These are phyloP conservation scores for Halichondria panicea DNA, from an alignment of 37 sponge, comb jelly and placozoan genomes.

Conservation along the genomic window DNA sequence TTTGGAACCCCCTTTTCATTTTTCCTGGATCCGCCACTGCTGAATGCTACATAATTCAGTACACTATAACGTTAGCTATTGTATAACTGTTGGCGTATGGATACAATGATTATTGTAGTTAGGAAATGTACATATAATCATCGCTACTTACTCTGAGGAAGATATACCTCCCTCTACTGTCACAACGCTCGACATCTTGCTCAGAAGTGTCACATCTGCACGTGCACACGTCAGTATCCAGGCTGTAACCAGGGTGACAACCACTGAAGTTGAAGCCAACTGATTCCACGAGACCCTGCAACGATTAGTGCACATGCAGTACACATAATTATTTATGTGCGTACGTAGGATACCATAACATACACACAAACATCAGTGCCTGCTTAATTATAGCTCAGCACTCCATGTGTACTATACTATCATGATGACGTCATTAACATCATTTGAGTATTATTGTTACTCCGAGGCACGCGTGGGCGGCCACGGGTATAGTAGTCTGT, in stretches of 20 bases:
- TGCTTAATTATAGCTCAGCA: background rate
- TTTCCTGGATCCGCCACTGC: too few relatives aligned
- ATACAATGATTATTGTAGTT: too few relatives aligned
- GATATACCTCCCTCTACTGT: slow-evolving; percentile 44
- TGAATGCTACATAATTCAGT: too few relatives aligned
- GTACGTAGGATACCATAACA: background rate
- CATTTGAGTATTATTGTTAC: too few relatives aligned
- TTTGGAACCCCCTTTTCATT: too few relatives aligned
- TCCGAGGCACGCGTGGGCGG: too few relatives aligned
- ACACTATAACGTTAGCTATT: too few relatives aligned
- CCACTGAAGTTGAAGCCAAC: slow-evolving; percentile 15
- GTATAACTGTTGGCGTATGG: too few relatives aligned
- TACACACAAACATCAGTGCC: background rate
- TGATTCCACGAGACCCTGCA: slow-evolving; percentile 15
- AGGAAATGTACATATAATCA: background rate
- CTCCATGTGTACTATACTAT: too few relatives aligned
- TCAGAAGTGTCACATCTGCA: slow-evolving; percentile 42
- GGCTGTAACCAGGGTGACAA: slow-evolving; percentile 73
- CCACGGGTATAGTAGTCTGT: too few relatives aligned
- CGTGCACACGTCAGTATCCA: background rate
- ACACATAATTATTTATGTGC: background rate
- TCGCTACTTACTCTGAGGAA: slow-evolving; percentile 64
- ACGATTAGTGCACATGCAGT: background rate
- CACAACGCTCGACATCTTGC: slow-evolving; percentile 48
- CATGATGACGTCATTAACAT: too few relatives aligned